A percentile compares a stretch with the other conserved stretches of the same genome.
These are phyloP conservation scores for Sphaerodactylus townsendi DNA, from an alignment of 2,113 vertebrate species.

Conservation along the genomic window DNA sequence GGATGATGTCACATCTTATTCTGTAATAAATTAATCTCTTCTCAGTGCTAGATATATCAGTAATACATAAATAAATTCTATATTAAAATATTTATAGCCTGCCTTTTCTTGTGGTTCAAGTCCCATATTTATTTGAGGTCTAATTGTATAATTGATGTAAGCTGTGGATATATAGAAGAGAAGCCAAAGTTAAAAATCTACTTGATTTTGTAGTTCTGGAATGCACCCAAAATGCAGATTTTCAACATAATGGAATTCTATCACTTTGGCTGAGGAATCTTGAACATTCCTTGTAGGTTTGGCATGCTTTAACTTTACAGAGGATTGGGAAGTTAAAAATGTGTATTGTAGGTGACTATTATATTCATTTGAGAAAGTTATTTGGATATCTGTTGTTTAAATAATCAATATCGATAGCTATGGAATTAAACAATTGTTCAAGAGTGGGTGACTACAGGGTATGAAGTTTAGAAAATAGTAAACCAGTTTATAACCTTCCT, in stretches of 20 bases:
- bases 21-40: too few species aligned
- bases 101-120: neutral
- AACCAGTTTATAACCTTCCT: neutral
- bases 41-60: too few species aligned
- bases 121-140: neutral
- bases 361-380: neutral
- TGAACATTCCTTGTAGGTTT: too few species aligned
- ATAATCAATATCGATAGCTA: neutral
- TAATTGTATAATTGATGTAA: neutral
- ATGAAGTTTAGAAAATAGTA: neutral
- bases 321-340: neutral
- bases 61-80: too few species aligned
- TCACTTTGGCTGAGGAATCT: too few species aligned
- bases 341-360: neutral
- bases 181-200: neutral
- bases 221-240: too few species aligned
- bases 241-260: too few species aligned
- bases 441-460: neutral
- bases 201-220: neutral
- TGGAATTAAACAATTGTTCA: neutral
- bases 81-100: too few species aligned
- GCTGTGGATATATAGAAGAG: too few species aligned
- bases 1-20: too few species aligned
- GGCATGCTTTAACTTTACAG: too few species aligned
- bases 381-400: neutral